A percentile compares a stretch with the other conserved stretches of the same genome.
phyloP scores from a whole-genome alignment of 2,113 vertebrate species.

The Pseudorasbora parva region DNA sequence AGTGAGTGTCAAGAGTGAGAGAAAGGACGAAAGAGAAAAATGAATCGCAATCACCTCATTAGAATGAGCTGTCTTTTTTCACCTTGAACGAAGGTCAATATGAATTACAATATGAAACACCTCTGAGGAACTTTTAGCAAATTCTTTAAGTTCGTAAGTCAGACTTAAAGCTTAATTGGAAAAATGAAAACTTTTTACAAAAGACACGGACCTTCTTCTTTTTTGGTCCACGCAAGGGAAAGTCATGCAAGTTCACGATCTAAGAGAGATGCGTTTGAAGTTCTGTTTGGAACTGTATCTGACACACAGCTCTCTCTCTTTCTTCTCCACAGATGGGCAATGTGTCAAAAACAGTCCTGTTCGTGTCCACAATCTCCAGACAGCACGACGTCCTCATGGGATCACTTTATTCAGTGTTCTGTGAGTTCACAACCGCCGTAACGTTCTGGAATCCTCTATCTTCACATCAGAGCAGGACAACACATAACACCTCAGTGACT shows the following conservation, averaged over 20 bases:
- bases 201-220: background rate
- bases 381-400: slow-evolving; percentile 34
- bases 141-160: background rate
- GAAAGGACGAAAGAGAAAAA: background rate
- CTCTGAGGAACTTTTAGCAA: background rate
- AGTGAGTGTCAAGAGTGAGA: background rate
- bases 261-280: background rate
- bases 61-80: background rate
- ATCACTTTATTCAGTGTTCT: slow-evolving; percentile 32
- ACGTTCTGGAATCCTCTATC: background rate
- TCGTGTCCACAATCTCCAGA: slow-evolving; percentile 35
- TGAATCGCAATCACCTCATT: background rate
- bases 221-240: background rate
- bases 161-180: background rate
- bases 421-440: background rate
- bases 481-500: background rate
- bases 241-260: background rate
- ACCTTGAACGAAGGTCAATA: background rate
- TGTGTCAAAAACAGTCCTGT: slow-evolving; percentile 23
- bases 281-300: slow-evolving; percentile 9
- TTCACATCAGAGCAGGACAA: background rate
- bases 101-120: background rate
- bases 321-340: slow-evolving; percentile 32
- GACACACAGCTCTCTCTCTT: background rate
- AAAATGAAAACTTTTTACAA: background rate